These are phyloP conservation scores for Rhinopomastus cyanomelas DNA, from an alignment of 2,113 vertebrate species.

Conservation along the genomic window DNA sequence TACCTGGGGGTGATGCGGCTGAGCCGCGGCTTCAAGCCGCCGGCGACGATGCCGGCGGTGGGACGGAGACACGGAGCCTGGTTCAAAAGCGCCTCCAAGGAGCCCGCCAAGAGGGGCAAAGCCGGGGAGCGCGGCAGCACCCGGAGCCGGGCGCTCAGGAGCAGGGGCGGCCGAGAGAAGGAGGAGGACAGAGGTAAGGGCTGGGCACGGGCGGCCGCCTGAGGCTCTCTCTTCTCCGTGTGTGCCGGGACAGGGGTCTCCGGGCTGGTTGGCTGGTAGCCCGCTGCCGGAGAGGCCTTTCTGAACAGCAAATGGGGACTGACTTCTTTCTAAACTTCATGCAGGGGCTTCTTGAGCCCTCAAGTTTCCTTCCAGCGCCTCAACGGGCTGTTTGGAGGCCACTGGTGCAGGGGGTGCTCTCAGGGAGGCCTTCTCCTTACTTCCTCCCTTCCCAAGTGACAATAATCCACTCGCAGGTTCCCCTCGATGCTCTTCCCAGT, in stretches of 20 bases:
- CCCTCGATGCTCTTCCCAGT: neutral
- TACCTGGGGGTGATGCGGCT: slow-evolving; percentile 74
- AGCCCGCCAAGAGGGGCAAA: slow-evolving; percentile 56
- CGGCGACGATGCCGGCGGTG: neutral
- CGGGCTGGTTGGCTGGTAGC: accelerated
- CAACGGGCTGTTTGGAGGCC: neutral
- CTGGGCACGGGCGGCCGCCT: accelerated
- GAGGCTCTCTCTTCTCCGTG: accelerated
- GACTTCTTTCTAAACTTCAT: accelerated
- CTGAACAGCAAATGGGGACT: neutral
- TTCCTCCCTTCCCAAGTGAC: neutral
- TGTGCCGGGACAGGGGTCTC: accelerated
- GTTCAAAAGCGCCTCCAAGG: slow-evolving; percentile 78
- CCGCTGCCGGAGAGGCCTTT: neutral
- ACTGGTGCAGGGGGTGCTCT: neutral
- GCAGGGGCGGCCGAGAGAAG: slow-evolving; percentile 81
- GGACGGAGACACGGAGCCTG: slow-evolving; percentile 80
- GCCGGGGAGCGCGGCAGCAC: slow-evolving; percentile 75
- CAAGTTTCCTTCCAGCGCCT: neutral
- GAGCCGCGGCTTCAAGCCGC: slow-evolving; percentile 78
- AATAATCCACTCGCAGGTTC: neutral
- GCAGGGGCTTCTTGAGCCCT: accelerated
- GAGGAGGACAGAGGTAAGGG: slow-evolving; percentile 90
- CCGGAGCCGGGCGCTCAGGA: slow-evolving; percentile 82
- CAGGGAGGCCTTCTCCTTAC: neutral